phyloP scores from a whole-genome alignment of 2,113 vertebrate genomes.

The Antidorcas marsupialis region DNA sequence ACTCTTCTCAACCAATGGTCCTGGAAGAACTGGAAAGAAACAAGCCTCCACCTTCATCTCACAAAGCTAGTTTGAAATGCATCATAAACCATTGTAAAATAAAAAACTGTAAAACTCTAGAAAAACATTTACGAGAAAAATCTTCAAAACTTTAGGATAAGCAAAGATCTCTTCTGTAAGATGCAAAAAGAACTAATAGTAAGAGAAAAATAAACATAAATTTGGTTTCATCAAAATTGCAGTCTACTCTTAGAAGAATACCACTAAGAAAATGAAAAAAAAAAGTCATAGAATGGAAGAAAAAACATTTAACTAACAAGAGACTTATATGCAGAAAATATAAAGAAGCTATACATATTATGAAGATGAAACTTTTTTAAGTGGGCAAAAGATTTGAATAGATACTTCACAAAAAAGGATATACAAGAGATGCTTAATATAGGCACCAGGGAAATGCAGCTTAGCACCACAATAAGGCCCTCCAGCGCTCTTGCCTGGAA shows the following conservation, averaged over 20 bases:
- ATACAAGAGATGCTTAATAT: not conserved
- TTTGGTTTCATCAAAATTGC: not conserved
- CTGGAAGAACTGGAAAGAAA: not conserved
- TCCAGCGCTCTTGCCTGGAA: not conserved
- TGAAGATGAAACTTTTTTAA: not conserved
- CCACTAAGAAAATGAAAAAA: not conserved
- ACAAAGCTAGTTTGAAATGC: not conserved
- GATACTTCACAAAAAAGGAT: not conserved
- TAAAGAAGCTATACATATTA: not conserved
- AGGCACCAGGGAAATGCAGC: not conserved
- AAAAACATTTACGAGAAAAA: not conserved
- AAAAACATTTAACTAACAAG: not conserved
- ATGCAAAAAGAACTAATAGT: not conserved
- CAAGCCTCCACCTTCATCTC: not conserved
- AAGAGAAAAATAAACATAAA: not conserved
- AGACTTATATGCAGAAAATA: not conserved
- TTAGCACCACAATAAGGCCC: not conserved
- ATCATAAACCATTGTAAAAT: not conserved
- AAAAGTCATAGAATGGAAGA: not conserved
- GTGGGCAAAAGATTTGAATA: not conserved
- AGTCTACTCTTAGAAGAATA: not conserved
- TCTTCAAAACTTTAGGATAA: not conserved
- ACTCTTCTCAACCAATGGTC: not conserved
- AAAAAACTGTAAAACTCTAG: not conserved
- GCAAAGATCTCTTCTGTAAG: not conserved